Evolutionary conservation across 2,797 vertebrate genomes (phyloP).

Genomic region (Bradypus variegatus): DNA sequence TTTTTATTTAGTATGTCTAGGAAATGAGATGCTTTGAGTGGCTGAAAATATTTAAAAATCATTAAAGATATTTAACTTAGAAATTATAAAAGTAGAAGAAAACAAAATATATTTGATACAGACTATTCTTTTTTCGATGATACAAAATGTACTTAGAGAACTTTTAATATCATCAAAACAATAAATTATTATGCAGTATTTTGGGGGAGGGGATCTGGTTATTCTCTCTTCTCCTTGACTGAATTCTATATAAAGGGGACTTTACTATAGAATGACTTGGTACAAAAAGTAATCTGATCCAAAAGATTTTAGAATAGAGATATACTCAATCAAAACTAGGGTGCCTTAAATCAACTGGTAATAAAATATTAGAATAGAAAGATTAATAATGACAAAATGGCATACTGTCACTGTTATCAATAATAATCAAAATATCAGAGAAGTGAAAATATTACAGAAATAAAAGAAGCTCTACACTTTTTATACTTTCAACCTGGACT

Average conservation of each 20-base stretch:
- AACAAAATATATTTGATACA: neutral
- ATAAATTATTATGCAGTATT: slow-evolving; percentile 23
- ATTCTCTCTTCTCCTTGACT: slow-evolving; percentile 12
- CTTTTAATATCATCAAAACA: neutral
- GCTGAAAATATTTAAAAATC: neutral
- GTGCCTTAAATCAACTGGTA: neutral
- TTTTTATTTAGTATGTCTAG: slow-evolving; percentile 4
- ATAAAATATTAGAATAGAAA: slow-evolving; percentile 34
- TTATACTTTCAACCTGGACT: neutral
- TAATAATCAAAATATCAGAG: neutral
- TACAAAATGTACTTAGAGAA: slow-evolving; percentile 15
- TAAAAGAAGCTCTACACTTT: neutral
- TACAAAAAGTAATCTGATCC: slow-evolving; percentile 34
- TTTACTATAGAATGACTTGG: neutral
- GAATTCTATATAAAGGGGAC: slow-evolving; percentile 12
- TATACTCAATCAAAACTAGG: neutral
- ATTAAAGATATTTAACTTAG: neutral
- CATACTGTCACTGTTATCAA: neutral
- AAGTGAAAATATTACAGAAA: neutral
- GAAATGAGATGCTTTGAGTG: neutral
- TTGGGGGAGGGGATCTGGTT: neutral
- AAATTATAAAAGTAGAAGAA: slow-evolving; percentile 17
- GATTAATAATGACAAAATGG: neutral
- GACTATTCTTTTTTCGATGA: neutral
- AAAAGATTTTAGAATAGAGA: slow-evolving; percentile 34